These are phyloP conservation scores for Cephus cinctus DNA, from an alignment of 1,140 invertebrate genomes.

Conservation along the genomic window DNA sequence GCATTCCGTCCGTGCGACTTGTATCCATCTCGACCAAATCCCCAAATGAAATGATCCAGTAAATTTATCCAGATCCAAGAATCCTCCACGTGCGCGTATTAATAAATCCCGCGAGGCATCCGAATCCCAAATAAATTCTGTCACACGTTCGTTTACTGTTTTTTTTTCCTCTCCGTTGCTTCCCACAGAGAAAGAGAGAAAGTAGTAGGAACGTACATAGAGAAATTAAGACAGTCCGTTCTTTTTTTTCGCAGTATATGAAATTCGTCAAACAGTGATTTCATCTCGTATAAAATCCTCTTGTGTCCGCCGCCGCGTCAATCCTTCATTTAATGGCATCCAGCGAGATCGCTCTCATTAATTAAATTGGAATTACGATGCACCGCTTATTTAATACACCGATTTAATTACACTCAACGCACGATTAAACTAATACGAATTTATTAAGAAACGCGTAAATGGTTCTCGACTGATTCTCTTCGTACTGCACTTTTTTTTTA, in stretches of 20 bases:
- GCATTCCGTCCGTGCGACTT: slow-evolving; percentile 7
- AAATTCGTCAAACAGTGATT: slow-evolving; percentile 12
- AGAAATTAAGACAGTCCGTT: too few species aligned
- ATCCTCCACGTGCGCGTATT: slow-evolving; percentile 6
- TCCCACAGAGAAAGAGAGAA: background rate
- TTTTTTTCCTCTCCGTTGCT: background rate
- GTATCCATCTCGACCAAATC: slow-evolving; percentile 6
- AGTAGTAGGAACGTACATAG: too few species aligned
- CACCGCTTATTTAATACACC: background rate
- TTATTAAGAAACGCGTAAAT: background rate
- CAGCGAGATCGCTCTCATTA: too few species aligned
- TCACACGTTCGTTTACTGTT: slow-evolving; percentile 4
- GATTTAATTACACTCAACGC: slow-evolving; percentile 6
- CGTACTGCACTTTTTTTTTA: background rate
- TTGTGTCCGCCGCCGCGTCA: slow-evolving; percentile 7
- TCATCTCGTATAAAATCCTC: slow-evolving; percentile 14
- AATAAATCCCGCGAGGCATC: slow-evolving; percentile 17
- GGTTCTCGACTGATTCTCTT: background rate
- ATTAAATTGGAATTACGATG: too few species aligned
- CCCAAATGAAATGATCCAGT: slow-evolving; percentile 5
- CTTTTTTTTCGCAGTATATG: slow-evolving; percentile 7
- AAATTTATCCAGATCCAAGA: slow-evolving; percentile 5
- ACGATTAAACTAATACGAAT: background rate
- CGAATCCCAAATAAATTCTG: slow-evolving; percentile 13
- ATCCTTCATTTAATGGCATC: slow-evolving; percentile 12